Base-by-base conservation (phyloP, 2,888 invertebrate species). In the Dryomyza anilis region DNA sequence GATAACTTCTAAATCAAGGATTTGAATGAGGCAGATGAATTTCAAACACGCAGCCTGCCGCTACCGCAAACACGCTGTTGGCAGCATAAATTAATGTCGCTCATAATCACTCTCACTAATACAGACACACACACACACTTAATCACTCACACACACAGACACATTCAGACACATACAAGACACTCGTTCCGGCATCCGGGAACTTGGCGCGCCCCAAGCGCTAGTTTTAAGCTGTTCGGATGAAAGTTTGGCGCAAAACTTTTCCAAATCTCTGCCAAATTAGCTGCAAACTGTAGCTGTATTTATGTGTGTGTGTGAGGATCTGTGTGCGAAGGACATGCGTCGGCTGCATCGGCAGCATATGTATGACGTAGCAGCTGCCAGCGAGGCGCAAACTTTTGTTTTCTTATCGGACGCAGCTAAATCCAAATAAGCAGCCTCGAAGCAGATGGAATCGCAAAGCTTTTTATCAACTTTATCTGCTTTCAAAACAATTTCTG, bases 231-330 rank as follows among this genome's bases (percentile, higher is more conserved):
- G 50, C 60, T 60, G 25, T 52, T 60, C 52, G 19, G 52, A 60
- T 36, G 52, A 23, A 36, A 50, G n/a, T 60, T 48, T 50, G 19
- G n/a, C 27, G 8, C 21, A 65, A 70, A 70, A 69, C 45, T 67
- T 70, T 69, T 67, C 68, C 59, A 70, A 71, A 70, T 71, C 71
- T 71, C 67, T 70, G 55, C 65, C 64, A 69, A 71, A 71, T 71
- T 70, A 70, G 69, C 71, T 69, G 70, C 68, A 65, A n/a, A 71
- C 67, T 68, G 70, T 19, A 29, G 19, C 43, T 27, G 19, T 39
- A n/a, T 52, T n/a, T n/a, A n/a, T n/a, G n/a, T n/a, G n/a, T n/a
- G n/a, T n/a, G n/a, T n/a, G n/a, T n/a, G n/a, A n/a, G 5, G 16
- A n/a, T n/a, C n/a, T n/a, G n/a, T n/a, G n/a, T n/a, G n/a, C n/a